phyloP scores from a whole-genome alignment of 2,797 vertebrate genomes.

The Pristis pectinata region DNA sequence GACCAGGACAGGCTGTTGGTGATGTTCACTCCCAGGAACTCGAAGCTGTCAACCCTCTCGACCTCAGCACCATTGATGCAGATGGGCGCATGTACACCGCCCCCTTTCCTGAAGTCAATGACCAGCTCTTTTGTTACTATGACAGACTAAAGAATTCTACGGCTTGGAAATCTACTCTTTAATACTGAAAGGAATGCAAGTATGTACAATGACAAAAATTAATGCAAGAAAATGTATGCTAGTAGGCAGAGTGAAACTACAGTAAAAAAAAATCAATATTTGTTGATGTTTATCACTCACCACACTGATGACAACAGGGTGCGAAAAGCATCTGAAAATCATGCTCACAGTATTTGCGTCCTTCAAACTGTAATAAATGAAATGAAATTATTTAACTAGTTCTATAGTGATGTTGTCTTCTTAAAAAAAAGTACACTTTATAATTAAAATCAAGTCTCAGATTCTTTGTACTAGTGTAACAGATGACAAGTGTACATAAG shows the following conservation, averaged over 20 bases:
- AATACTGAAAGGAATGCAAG: not conserved
- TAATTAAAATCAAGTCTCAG: not conserved
- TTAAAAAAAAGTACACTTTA: not conserved
- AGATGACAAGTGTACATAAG: not conserved
- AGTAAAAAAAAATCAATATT: not conserved
- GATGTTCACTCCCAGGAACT: too few species aligned
- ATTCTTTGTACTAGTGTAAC: not conserved
- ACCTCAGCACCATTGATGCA: too few species aligned
- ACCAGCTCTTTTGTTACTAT: too few species aligned
- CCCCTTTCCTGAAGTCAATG: too few species aligned
- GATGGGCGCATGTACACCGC: too few species aligned
- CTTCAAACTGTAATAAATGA: constrained; percentile 81
- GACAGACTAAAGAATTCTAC: not conserved
- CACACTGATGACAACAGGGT: constrained; percentile 95
- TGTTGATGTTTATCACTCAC: constrained; percentile 61
- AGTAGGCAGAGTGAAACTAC: not conserved
- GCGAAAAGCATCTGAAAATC: constrained; percentile 99
- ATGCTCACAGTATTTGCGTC: constrained; percentile 96
- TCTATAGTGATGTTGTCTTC: not conserved
- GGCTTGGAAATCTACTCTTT: not conserved
- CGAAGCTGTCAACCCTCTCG: too few species aligned
- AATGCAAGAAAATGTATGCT: not conserved
- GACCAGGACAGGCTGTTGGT: too few species aligned
- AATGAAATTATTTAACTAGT: constrained; percentile 17
- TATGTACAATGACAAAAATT: not conserved